phyloP scores from a whole-genome alignment of 2,888 invertebrate genomes.

The Gibbula magus region DNA sequence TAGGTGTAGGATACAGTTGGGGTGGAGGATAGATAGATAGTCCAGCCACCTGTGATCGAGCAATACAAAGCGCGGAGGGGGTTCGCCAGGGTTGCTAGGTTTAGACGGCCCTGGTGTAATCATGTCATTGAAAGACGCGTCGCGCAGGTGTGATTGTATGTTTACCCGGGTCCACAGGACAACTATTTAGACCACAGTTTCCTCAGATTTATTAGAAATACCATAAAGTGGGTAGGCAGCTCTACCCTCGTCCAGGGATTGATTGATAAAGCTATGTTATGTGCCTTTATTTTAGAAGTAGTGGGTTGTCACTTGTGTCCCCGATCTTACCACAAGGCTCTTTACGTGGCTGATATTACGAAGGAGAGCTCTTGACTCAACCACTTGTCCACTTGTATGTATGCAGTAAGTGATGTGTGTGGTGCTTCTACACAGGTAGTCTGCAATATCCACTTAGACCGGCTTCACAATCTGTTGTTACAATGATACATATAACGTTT shows the following conservation, averaged over 20 bases:
- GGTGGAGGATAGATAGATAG: too few relatives aligned
- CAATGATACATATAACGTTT: background rate
- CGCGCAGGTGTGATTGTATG: conserved; percentile 12
- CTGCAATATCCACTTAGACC: background rate
- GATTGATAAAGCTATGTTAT: background rate
- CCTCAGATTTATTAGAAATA: conserved; percentile 19
- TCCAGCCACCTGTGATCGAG: background rate
- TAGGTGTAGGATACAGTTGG: too few relatives aligned
- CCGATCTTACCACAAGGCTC: too few relatives aligned
- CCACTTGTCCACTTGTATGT: too few relatives aligned
- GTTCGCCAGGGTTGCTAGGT: conserved; percentile 23
- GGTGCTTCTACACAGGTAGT: background rate
- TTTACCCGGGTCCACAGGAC: background rate
- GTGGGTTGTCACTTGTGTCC: too few relatives aligned
- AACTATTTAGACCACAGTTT: conserved; percentile 11
- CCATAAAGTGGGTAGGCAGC: conserved; percentile 10
- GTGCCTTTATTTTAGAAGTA: too few relatives aligned
- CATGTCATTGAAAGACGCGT: conserved; percentile 14
- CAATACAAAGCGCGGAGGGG: conserved; percentile 11
- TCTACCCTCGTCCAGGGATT: conserved; percentile 1
- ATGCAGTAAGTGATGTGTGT: too few relatives aligned
- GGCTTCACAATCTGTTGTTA: background rate
- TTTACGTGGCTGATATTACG: too few relatives aligned
- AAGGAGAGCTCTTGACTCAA: too few relatives aligned
- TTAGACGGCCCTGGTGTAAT: background rate